Conservation (phyloP, 2,113 vertebrate genomes). For the Megatriorchis doriae region DNA sequence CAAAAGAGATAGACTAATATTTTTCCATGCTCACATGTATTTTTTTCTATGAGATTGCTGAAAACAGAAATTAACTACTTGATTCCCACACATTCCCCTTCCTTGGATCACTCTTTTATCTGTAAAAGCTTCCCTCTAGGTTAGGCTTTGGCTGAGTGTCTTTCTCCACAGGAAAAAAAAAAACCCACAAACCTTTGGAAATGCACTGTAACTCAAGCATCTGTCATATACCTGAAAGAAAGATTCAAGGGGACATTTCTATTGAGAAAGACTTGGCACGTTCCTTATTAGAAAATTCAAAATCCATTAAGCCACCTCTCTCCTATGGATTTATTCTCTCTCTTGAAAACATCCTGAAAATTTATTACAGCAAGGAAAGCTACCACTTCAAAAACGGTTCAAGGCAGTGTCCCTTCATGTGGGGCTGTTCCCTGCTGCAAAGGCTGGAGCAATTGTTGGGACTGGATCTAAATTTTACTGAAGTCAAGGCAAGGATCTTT, state of each 20-base stretch:
- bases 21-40: slow-evolving; percentile 42
- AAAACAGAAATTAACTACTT: slow-evolving; percentile 67
- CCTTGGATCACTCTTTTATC: neutral
- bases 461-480: neutral
- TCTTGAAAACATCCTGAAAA: slow-evolving; percentile 24
- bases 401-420: neutral
- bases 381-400: neutral
- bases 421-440: neutral
- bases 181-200: neutral
- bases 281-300: slow-evolving; percentile 45
- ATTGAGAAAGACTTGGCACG: neutral
- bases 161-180: neutral
- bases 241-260: neutral
- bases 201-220: neutral
- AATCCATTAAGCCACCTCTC: slow-evolving; percentile 28
- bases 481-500: neutral
- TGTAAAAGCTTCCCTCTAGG: neutral
- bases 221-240: neutral
- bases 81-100: neutral
- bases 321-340: slow-evolving; percentile 11
- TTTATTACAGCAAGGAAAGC: neutral
- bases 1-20: slow-evolving; percentile 64
- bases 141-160: neutral
- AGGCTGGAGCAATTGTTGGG: neutral
- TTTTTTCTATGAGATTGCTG: slow-evolving; percentile 34